These are phyloP conservation scores for Channallabes apus DNA, from an alignment of 2,797 vertebrate species.

Conservation along the genomic window DNA sequence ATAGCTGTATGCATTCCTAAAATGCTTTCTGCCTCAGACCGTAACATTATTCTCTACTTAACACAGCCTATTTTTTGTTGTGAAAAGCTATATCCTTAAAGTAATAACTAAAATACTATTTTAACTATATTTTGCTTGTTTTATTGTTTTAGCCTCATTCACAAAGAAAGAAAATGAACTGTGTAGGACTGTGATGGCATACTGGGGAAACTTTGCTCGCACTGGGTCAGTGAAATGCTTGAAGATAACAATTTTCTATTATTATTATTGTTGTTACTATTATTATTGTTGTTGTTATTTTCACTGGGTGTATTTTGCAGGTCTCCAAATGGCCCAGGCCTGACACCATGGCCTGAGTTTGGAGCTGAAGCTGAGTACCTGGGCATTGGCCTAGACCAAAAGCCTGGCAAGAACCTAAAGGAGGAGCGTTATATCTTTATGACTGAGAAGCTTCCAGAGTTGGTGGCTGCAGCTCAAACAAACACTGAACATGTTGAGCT, in stretches of 20 bases:
- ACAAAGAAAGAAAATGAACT: conserved; percentile 71
- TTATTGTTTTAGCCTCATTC: conserved; percentile 53
- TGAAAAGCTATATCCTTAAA: not conserved
- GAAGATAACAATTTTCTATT: not conserved
- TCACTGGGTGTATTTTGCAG: conserved; percentile 58
- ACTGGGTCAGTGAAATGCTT: conserved; percentile 76
- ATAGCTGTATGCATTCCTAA: not conserved
- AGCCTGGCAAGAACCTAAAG: conserved; percentile 64
- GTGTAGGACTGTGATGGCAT: conserved; percentile 75
- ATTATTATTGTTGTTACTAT: not conserved
- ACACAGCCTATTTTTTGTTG: not conserved
- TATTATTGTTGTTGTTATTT: too few relatives aligned
- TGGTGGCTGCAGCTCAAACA: conserved; percentile 35
- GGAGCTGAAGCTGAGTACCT: conserved; percentile 70
- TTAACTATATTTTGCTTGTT: not conserved
- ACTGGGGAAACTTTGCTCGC: conserved; percentile 83
- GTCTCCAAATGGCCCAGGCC: conserved; percentile 75
- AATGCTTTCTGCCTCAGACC: not conserved
- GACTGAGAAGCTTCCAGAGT: conserved; percentile 56
- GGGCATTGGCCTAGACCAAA: conserved; percentile 67
- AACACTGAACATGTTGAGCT: conserved; percentile 53
- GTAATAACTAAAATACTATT: not conserved
- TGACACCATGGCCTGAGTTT: conserved; percentile 79
- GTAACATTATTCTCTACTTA: not conserved
- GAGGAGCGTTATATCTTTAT: conserved; percentile 61